Base-by-base conservation (phyloP, 2,113 vertebrate genomes). In the Sylvia atricapilla region DNA sequence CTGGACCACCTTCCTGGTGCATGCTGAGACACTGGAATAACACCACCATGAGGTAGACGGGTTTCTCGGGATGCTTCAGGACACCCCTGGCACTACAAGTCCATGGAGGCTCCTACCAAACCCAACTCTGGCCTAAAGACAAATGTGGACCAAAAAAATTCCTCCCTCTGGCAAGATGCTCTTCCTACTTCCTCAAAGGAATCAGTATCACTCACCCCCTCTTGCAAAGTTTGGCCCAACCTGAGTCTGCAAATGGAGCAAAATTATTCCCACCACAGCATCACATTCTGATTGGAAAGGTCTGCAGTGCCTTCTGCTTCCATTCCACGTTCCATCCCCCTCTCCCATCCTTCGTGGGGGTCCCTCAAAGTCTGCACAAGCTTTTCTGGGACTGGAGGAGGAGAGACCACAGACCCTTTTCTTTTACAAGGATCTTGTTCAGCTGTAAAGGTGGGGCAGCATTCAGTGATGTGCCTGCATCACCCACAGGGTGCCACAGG, bases 311-410 rank as follows among this genome's bases (percentile, higher is more conserved):
- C 60, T 56, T 82, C 56, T 53, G n/a, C 56, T 18, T 70, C 75
- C 67, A 63, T 78, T 52, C 37, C 19, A 7, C 2, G 0, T 68
- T 89, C n/a, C 22, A 5, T 58, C 6, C 15, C 13, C 12, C 0
- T 2, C 24, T 84, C 27, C 10, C 0, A 0, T 78, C n/a, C 25
- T 58, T 78, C 25, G 1, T 8, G 7, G 33, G 17, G 3, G 5
- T 63, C 25, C 22, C 25, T 68, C 52, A 30, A 63, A 52, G 64
- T 30, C 59, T 74, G 11, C n/a, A 74, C 19, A 33, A 64, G 37
- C 3, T 27, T 80, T 59, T 50, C 52, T 4, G 8, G 84, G 28
- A 4, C 55, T 69, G 47, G 2, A 52, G 28, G 16, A 46, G 23
- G 46, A 28, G 28, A 3, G 4, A 33, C n/a, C 39, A 11, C 33